These are phyloP conservation scores for Phoenicopterus ruber DNA, from an alignment of 2,113 vertebrate genomes.

Conservation along the genomic window DNA sequence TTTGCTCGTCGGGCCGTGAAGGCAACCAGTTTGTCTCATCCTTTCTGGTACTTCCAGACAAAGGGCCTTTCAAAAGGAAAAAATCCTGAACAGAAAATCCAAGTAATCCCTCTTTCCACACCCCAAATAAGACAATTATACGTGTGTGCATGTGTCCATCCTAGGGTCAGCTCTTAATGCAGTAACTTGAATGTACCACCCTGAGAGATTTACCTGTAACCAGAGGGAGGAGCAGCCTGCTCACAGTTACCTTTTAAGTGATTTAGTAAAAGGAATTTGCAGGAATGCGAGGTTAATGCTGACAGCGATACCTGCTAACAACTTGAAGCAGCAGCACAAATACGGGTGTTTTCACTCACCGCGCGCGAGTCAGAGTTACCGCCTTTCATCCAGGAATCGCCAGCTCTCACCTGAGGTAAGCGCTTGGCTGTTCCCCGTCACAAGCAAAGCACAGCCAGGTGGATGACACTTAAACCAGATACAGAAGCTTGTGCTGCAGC, in stretches of 20 bases:
- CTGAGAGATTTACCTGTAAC: constrained; percentile 65
- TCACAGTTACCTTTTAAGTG: neutral
- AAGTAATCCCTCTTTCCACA: constrained; percentile 23
- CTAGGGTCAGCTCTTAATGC: constrained; percentile 21
- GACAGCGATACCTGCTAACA: neutral
- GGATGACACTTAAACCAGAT: neutral
- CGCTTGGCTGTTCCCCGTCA: rapidly evolving
- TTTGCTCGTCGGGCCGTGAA: constrained; percentile 59
- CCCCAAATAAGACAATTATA: constrained; percentile 64
- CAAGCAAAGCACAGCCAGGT: neutral
- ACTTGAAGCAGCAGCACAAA: neutral
- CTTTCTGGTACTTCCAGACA: constrained; percentile 69
- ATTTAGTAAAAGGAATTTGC: neutral
- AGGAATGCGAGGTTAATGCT: neutral
- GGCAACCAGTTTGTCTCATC: constrained; percentile 69
- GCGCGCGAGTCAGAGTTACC: rapidly evolving
- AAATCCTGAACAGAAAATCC: constrained; percentile 45
- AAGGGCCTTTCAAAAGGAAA: constrained; percentile 71
- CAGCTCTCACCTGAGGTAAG: neutral
- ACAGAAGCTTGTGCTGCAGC: neutral
- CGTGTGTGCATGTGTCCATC: constrained; percentile 2
- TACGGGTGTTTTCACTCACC: neutral
- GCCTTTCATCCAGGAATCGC: neutral
- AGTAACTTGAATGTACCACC: constrained; percentile 66
- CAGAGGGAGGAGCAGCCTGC: neutral